A percentile compares a stretch with the other conserved stretches of the same genome.
Conservation (phyloP, 2,113 vertebrate genomes). For the Anarrhichthys ocellatus region DNA sequence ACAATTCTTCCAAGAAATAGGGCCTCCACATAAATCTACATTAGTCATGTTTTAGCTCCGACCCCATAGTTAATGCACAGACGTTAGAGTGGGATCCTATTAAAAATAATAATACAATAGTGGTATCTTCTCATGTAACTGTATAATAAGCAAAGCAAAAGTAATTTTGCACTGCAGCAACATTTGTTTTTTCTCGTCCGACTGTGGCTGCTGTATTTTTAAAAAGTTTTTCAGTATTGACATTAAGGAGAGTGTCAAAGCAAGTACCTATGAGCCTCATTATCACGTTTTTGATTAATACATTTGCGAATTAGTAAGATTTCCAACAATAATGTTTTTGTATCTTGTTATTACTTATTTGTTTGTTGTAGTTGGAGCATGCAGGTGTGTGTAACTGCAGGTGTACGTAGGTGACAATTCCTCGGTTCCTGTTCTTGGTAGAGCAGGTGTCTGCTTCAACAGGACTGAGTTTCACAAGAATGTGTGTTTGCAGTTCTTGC, state of each 20-base stretch:
- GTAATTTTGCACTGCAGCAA: background rate
- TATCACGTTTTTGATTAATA: background rate
- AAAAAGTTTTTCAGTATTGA: background rate
- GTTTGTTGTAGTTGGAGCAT: background rate
- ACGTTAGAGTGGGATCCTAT: background rate
- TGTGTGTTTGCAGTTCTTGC: slow-evolving; percentile 34
- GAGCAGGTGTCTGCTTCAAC: slow-evolving; percentile 10
- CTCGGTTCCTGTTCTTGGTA: slow-evolving; percentile 7
- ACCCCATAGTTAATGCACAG: background rate
- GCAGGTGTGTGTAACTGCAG: background rate
- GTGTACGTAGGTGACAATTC: background rate
- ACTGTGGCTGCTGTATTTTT: background rate
- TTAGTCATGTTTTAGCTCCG: background rate
- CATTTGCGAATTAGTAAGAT: background rate
- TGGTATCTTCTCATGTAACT: background rate
- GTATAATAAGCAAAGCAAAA: no score
- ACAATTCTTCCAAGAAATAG: background rate
- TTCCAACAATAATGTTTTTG: background rate
- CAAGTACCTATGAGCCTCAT: background rate
- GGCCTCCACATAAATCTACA: background rate
- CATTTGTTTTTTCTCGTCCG: background rate
- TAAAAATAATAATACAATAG: no score
- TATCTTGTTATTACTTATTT: background rate
- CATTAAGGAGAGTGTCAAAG: background rate
- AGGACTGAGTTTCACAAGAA: slow-evolving; percentile 16